Evolutionary conservation across 2,113 vertebrate genomes (phyloP).

Genomic region (Halcyon senegalensis): DNA sequence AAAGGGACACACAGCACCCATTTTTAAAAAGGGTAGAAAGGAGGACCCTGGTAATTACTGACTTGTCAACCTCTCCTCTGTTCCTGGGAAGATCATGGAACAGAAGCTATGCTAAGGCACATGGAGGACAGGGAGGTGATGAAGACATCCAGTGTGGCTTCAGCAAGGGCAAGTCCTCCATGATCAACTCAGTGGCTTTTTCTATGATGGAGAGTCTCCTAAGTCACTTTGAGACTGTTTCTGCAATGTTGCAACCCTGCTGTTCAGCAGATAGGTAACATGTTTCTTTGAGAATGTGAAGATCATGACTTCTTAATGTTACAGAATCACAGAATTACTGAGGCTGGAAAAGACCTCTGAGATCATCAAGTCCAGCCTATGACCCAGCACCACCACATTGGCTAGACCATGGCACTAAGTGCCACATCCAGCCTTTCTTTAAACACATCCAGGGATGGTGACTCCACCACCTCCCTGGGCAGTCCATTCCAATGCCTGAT

Average conservation of each 20-base stretch:
- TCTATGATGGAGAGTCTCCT: neutral
- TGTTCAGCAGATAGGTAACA: neutral
- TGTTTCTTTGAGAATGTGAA: neutral
- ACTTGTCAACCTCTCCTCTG: neutral
- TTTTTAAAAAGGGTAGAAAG: neutral
- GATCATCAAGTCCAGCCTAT: no score
- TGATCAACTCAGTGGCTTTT: neutral
- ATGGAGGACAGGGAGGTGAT: neutral
- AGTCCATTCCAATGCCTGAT: no score
- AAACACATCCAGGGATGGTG: no score
- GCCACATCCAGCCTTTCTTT: no score
- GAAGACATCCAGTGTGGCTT: neutral
- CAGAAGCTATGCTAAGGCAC: neutral
- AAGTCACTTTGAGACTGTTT: neutral
- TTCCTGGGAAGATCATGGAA: neutral
- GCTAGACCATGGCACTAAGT: no score
- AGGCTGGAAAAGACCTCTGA: no score
- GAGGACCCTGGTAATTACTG: neutral
- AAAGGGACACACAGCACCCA: neutral
- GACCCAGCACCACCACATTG: no score
- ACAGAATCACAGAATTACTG: no score
- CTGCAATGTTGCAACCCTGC: neutral
- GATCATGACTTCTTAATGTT: neutral
- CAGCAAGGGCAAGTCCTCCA: neutral
- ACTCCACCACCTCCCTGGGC: no score